Evolutionary conservation across 2,888 invertebrate species (phyloP), one percentile per base, ranked within the genome.

Genomic region (Lathronympha strigana): DNA sequence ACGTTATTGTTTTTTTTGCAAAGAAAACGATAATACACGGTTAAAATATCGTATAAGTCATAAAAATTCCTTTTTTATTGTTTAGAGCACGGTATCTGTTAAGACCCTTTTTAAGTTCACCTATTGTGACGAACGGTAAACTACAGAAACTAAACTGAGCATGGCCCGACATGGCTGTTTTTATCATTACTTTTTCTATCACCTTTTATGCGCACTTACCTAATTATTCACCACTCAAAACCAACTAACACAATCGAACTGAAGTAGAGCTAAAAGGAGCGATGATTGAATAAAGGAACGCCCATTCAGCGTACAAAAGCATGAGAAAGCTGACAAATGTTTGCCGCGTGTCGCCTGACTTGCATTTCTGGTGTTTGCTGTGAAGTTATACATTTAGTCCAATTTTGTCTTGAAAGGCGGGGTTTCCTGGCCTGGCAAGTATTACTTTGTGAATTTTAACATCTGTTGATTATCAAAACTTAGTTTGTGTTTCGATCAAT

Each of bases 241-340:
- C 50, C 33, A 58, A 51, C 45, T 64, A 36, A 57, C 5, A 45
- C 54, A 62, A 33, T 43, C 21, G 61, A 54, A 61, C 60, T 51
- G 54, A 54, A 66, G 61, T 54, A 61, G 61, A 61, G 64, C 61
- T 61, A 63, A 61, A 68, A 71, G 68, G 55, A 60, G 53, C 61
- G 71, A 74, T 79, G 78, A 81, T 81, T 81, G 80, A 77, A 80
- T 80, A 80, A 79, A 81, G 76, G 75, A 74, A 75, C 68, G 78
- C 75, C 70, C 70, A 72, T 75, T 76, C 77, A 74, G 74, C 68
- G 70, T 67, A 73, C 73, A 74, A 73, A 73, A 68, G 72, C 72
- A 71, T 72, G 72, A 67, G 73, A 72, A 72, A 66, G 51, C 57
- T 63, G 69, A 70, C 77, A 75, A 77, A 79, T 80, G 78, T 81